phyloP scores from a whole-genome alignment of 1,140 invertebrate species.

The Rhopalosiphum maidis region DNA sequence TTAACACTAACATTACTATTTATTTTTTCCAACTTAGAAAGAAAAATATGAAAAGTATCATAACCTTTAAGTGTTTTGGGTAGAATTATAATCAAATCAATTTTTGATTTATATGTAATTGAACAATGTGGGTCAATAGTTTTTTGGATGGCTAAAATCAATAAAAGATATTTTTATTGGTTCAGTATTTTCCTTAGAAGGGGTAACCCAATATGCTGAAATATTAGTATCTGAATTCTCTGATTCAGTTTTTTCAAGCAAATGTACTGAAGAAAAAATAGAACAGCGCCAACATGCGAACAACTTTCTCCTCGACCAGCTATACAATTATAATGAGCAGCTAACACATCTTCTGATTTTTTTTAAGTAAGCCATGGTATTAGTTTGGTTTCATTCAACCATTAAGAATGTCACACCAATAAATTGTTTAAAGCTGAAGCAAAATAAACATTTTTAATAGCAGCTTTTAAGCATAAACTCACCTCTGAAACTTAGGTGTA shows the following conservation, averaged over 20 bases:
- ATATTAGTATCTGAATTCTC: neutral
- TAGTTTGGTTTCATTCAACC: neutral
- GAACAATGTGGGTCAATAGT: neutral
- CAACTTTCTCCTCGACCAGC: constrained; percentile 14
- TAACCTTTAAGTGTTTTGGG: neutral
- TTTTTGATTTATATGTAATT: neutral
- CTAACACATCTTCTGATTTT: neutral
- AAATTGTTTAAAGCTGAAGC: neutral
- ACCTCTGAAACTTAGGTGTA: neutral
- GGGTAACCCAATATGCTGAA: neutral
- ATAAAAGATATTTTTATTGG: neutral
- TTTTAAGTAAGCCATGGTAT: neutral
- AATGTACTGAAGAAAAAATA: neutral
- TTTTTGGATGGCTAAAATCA: neutral
- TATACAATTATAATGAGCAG: neutral
- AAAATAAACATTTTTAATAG: neutral
- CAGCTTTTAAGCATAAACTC: neutral
- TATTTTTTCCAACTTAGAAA: neutral
- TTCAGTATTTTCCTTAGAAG: neutral
- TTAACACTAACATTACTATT: constrained; percentile 9
- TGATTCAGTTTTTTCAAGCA: neutral
- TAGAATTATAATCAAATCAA: neutral
- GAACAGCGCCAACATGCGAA: neutral
- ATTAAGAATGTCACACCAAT: neutral
- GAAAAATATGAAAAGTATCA: neutral